Conservation (phyloP, 2,797 vertebrate genomes). For the Gadopsis marmoratus region DNA sequence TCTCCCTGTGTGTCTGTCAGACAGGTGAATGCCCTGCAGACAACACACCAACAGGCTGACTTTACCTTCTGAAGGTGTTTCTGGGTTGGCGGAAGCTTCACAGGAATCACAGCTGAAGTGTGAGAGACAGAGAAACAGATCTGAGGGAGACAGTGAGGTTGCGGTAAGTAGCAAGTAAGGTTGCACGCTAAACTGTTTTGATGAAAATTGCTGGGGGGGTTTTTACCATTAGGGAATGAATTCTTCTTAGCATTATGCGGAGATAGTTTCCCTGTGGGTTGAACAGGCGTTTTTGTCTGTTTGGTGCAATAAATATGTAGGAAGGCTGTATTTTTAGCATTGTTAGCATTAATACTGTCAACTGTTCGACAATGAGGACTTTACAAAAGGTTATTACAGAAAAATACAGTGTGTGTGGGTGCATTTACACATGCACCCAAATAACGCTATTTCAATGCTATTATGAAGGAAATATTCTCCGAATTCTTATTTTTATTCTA, state of each 20-base stretch:
- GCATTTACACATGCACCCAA: neutral
- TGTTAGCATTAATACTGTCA: neutral
- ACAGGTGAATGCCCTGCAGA: conserved; percentile 82
- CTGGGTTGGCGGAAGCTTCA: conserved; percentile 66
- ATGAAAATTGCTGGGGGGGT: conserved; percentile 22
- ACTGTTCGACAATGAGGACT: neutral
- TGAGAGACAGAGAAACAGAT: conserved; percentile 45
- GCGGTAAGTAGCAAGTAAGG: conserved; percentile 23
- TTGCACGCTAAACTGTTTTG: conserved; percentile 17
- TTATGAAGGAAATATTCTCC: neutral
- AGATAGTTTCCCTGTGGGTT: conserved; percentile 15
- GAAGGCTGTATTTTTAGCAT: neutral
- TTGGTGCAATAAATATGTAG: neutral
- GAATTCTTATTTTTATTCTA: neutral
- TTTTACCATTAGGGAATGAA: conserved; percentile 15
- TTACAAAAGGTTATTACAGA: neutral
- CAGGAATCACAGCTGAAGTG: conserved; percentile 67
- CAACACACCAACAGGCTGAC: conserved; percentile 62
- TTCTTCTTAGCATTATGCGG: conserved; percentile 7
- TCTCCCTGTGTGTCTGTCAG: conserved; percentile 43
- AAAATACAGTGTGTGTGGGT: neutral
- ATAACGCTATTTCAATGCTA: neutral
- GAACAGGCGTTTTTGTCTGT: neutral
- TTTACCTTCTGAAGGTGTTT: conserved; percentile 67
- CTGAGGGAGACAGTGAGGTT: conserved; percentile 54